A percentile compares a stretch with the other conserved stretches of the same genome.
These are phyloP conservation scores for Austrofundulus limnaeus DNA, from an alignment of 2,113 vertebrate species.

Conservation along the genomic window DNA sequence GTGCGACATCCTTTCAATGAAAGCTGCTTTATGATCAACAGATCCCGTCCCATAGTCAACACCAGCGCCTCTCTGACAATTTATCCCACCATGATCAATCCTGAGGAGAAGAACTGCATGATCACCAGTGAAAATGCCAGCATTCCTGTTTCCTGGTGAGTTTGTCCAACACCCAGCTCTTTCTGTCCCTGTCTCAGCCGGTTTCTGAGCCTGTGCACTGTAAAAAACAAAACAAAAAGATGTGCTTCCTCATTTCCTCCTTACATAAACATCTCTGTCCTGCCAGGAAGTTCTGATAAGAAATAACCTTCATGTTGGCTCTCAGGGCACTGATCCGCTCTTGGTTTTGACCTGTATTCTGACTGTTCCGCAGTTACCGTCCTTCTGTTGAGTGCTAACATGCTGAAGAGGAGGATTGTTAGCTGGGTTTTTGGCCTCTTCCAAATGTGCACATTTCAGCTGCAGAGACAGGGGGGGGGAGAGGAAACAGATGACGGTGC, in stretches of 20 bases:
- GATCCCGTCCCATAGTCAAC: constrained; percentile 88
- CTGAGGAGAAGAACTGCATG: constrained; percentile 86
- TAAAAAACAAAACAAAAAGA: constrained; percentile 5
- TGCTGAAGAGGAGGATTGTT: constrained; percentile 67
- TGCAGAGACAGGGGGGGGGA: constrained; percentile 36
- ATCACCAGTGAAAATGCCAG: constrained; percentile 67
- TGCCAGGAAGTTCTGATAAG: constrained; percentile 56
- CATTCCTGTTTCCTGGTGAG: constrained; percentile 86
- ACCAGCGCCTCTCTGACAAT: constrained; percentile 82
- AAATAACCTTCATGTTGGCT: constrained; percentile 27
- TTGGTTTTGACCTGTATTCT: constrained; percentile 49
- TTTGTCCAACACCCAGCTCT: neutral
- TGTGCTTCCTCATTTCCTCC: constrained; percentile 24
- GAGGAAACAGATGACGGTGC: constrained; percentile 60
- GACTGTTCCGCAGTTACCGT: constrained; percentile 19
- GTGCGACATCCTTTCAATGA: neutral
- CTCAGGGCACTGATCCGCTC: constrained; percentile 15
- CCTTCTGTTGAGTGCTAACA: constrained; percentile 22
- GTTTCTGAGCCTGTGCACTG: constrained; percentile 16
- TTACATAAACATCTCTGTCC: constrained; percentile 32
- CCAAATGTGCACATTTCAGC: constrained; percentile 47
- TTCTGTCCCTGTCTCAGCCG: constrained; percentile 24
- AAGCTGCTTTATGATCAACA: constrained; percentile 37
- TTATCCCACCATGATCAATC: constrained; percentile 89
- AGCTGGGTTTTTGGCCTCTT: constrained; percentile 34